Percentiles rank a stretch among this genome's conserved stretches.
Evolutionary conservation across 2,113 vertebrate genomes (phyloP).

Genomic region (Aviceda subcristata): DNA sequence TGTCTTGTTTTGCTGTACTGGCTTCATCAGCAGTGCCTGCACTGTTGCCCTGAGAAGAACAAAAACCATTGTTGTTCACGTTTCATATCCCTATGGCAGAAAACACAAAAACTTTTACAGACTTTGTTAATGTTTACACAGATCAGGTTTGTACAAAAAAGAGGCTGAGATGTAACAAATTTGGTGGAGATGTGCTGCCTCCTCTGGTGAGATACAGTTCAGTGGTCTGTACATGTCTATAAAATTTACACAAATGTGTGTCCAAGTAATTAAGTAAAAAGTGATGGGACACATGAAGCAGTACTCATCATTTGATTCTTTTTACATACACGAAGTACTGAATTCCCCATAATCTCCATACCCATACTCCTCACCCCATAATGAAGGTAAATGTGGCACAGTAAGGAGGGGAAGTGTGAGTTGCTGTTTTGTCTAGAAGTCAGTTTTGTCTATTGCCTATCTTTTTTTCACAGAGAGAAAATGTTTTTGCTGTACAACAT

Average conservation of each 20-base stretch:
- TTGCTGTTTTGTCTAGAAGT: not conserved
- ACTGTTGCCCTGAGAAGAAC: not conserved
- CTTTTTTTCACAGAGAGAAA: not conserved
- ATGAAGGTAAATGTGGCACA: not conserved
- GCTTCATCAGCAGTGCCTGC: not conserved
- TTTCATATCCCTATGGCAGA: not conserved
- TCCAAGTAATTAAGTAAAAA: not conserved
- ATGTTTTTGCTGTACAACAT: not conserved
- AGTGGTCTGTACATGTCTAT: not conserved
- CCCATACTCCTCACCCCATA: not conserved
- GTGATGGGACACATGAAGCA: not conserved
- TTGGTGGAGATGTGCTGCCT: not conserved
- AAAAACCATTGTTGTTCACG: rapidly evolving
- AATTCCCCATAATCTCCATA: not conserved
- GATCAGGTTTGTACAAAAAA: not conserved
- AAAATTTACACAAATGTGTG: not conserved
- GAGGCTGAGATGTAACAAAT: not conserved
- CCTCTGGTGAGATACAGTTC: not conserved
- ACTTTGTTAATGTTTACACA: not conserved
- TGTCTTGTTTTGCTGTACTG: not conserved
- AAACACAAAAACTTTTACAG: not conserved
- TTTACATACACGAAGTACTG: not conserved
- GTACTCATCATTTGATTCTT: not conserved
- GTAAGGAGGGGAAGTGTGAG: not conserved
- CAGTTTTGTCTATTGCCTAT: not conserved